Base-by-base conservation (phyloP, 2,888 invertebrate species). In the Caenorhabditis sp. region DNA sequence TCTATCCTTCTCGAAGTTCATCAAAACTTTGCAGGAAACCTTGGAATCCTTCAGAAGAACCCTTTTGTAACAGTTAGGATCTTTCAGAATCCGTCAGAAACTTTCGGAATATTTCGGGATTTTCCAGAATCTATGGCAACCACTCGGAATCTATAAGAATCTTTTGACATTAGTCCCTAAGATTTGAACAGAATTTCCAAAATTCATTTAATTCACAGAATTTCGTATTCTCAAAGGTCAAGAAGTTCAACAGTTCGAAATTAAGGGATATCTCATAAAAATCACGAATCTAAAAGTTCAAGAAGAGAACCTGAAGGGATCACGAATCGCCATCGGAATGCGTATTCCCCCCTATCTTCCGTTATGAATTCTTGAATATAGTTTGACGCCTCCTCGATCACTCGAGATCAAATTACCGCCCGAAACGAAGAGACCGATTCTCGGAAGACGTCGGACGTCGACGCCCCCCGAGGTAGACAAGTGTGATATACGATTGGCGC, bases 401-500 rank as follows among this genome's bases (percentile, higher is more conserved):
- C n/a, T 47, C 47, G 41, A 61, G 41, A 41, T 61, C 61, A 61
- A 61, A 61, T 61, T 61, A 61, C 54, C n/a, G 31, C 58, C 28
- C 14, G 5, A 56, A 12, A 12, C 26, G 4, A 24, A 56, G 28
- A 44, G 16, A 7, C 44, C 44, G 49, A 49, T 49, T n/a, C 26
- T 14, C 14, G 54, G 56, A n/a, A 31, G 31, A 31, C 56, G 56
- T 31, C 3, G 56, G n/a, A 31, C n/a, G 31, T 1, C 28, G 31
- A 31, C 28, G 31, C 16, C 28, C 16, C n/a, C n/a, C n/a, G n/a
- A n/a, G n/a, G 38, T n/a, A 38, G n/a, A n/a, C 14, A 22, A 54
- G 4, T 0, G 35, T 14, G 19, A 31, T 10, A 59, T 6, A 31
- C 56, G n/a, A 31, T 38, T 59, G 38, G 19, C 59, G 59, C 59